Base-by-base conservation (phyloP, 2,797 vertebrate genomes). In the Bradypus variegatus region DNA sequence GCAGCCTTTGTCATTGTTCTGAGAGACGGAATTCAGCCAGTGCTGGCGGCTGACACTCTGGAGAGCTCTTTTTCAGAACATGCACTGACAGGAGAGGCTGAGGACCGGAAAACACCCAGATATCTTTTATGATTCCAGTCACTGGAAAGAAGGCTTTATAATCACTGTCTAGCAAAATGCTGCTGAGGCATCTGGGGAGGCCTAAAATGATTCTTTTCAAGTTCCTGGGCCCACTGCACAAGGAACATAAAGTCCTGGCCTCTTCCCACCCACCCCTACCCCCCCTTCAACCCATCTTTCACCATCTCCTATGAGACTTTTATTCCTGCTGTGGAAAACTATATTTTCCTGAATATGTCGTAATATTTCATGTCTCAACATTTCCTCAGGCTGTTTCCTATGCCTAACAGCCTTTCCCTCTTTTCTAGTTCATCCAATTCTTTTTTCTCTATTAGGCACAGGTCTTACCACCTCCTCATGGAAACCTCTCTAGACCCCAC, bases 281-380 rank as follows among this genome's bases (percentile, higher is more conserved):
- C 58, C 31, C 45, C 8, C 48, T 77, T 27, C 48, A 33, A 45
- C 75, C 48, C 48, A n/a, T n/a, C 75, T 21, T 33, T 53, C 33
- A 18, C 1, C 25, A 9, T 1, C 5, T 27, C 31, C 50, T 7
- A 9, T 10, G 33, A 1, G 29, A 16, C 12, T 25, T 8, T 11
- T 33, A 36, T 6, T 76, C 73, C n/a, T 36, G 23, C 48, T 19
- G 1, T 6, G 14, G 84, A n/a, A 25, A 27, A 18, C 75, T 23
- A 16, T 1, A 0, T 10, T 41, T 2, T 23, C 50, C 55, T 14
- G 16, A 9, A 2, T 1, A 19, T 2, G 14, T 10, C 15, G 10
- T 1, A 13, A 67, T 9, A 27, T 29, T 29, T 15, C 45, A 5
- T 8, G 27, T 48, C 60, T 14, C 67, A 38, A 3, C 25, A 15